Evolutionary conservation across 1,140 invertebrate species (phyloP), one percentile per base, ranked within the genome.

Genomic region (Rhyzopertha dominica): DNA sequence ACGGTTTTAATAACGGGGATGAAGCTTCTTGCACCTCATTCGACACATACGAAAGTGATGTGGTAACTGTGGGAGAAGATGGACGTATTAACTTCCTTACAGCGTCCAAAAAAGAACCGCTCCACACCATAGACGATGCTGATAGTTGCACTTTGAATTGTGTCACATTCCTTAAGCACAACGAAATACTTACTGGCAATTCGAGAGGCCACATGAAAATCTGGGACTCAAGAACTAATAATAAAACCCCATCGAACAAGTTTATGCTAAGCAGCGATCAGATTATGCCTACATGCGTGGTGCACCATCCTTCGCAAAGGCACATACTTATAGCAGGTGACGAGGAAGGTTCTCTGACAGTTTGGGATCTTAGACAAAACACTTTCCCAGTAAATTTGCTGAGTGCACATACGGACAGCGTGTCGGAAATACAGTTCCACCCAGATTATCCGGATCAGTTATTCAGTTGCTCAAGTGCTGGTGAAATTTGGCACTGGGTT

Each of bases 401-500:
- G 1, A 84, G 80, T 51, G 88, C 85, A 9, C 88, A 93, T 62
- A 70, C 76, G 0, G 81, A 79, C 40, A 68, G 84, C 23, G 80
- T 93, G 8, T 82, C 75, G 30, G 88, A 92, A 70, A 81, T 93
- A 44, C 75, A 81, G 26, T 94, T 93, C 56, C 88, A 94, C 67
- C 84, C 80, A 5, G 79, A 81, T 34, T 76, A 86, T 56, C 87
- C 89, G 1, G 80, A 90, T 36, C 87, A 89, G 70, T 58, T 93
- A 1, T 84, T 90, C 49, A 87, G 85, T 1, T 85, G 82, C 58
- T 87, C 88, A 0, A 68, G 78, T 28, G 80, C 79, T 48, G 90
- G 90, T 2, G 83, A 90, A 65, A 63, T 93, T 3, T 91, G 87
- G 85, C 85, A 91, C 59, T 93, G 90, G 90, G 82, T 85, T 40